phyloP scores from a whole-genome alignment of 2,113 vertebrate species.

The Tragelaphus scriptus region DNA sequence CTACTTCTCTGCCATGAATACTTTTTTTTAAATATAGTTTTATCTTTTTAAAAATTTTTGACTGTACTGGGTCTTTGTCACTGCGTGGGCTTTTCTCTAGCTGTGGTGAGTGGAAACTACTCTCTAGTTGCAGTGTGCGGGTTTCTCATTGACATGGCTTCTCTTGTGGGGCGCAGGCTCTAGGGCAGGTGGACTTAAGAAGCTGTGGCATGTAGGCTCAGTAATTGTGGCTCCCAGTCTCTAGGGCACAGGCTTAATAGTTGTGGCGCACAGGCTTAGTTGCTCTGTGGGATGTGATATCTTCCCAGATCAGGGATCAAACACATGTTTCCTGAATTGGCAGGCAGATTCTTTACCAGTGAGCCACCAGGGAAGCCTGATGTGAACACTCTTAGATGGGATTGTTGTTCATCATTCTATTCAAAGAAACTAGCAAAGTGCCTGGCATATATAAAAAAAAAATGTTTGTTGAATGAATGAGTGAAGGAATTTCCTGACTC shows the following conservation, averaged over 20 bases:
- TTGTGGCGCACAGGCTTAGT: not conserved
- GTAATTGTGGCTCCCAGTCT: not conserved
- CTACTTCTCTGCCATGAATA: not conserved
- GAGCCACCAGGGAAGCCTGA: not conserved
- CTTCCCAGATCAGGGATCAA: not conserved
- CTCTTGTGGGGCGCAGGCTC: not conserved
- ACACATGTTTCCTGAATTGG: not conserved
- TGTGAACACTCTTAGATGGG: not conserved
- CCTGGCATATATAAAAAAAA: not conserved
- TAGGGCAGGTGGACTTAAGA: not conserved
- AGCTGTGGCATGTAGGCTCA: not conserved
- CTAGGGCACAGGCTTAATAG: not conserved
- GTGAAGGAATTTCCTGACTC: not conserved
- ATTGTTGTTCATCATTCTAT: not conserved
- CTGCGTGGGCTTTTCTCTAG: not conserved
- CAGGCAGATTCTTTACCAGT: not conserved
- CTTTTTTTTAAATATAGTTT: not conserved
- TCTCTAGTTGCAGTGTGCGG: not conserved
- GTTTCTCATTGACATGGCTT: not conserved
- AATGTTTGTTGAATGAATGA: not conserved
- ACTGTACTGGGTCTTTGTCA: not conserved
- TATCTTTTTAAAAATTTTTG: not conserved
- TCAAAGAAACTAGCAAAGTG: not conserved
- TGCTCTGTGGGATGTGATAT: not conserved
- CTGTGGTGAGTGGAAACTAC: not conserved